Evolutionary conservation across 2,888 invertebrate genomes (phyloP), one percentile per base, ranked within the genome.

Genomic region (Pyralis farinalis): DNA sequence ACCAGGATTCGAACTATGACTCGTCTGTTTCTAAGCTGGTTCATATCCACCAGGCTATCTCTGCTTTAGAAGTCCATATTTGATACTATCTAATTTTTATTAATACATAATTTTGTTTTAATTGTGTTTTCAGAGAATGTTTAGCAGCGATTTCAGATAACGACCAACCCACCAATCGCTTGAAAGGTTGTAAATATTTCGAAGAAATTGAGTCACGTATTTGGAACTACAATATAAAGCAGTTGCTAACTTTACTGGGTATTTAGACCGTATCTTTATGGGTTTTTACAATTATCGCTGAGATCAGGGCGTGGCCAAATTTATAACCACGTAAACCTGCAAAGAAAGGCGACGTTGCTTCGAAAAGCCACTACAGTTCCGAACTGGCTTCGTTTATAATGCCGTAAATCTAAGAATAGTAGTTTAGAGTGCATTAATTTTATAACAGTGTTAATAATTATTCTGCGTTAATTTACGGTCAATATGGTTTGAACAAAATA

Each of bases 281-380:
- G 55, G 61, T 62, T 71, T 69, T 58, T 57, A 71, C 65, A 69
- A 71, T 71, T 69, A 70, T 74, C 67, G 45, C 58, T 53, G 52
- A 55, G 58, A 72, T 72, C 63, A 54, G 59, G 68, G 68, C 63
- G 66, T 60, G 69, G 63, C 47, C 49, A 42, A 66, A 75, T 79
- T 75, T 73, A 77, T 64, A 67, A 64, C 69, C 54, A 51, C 61
- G 69, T 69, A 65, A 71, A 72, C 16, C 63, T 63, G 54, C 55
- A 53, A 61, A 60, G 58, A 65, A 70, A 69, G 45, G 47, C 47
- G 36, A 43, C 42, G 45, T 45, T 44, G 34, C 46, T 28, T 59
- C 59, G 53, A 53, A 52, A 52, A 57, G 58, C 49, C 49, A 46
- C 44, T 61, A 57, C 57, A 58, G 53, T 49, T 52, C 47, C 51